Evolutionary conservation across 2,113 vertebrate genomes (phyloP).

Genomic region (Trogon melanurus): DNA sequence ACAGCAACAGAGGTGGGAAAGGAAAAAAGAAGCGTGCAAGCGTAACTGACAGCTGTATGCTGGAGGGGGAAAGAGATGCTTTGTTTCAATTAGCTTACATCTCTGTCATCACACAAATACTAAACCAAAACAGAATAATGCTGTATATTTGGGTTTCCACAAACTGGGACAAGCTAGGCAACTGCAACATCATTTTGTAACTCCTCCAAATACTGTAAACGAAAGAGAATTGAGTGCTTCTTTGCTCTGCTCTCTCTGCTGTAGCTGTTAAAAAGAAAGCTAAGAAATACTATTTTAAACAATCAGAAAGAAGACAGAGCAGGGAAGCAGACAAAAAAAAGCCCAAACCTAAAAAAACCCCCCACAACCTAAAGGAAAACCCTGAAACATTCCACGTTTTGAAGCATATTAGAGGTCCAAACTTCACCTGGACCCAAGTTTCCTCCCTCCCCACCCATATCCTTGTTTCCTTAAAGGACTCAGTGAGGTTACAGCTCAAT

Average conservation of each 20-base stretch:
- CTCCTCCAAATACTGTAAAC: slow-evolving; percentile 48
- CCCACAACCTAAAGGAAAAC: background rate
- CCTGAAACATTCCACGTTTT: background rate
- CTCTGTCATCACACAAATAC: background rate
- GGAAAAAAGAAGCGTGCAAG: background rate
- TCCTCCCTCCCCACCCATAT: background rate
- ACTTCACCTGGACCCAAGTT: slow-evolving; percentile 45
- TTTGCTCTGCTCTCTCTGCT: slow-evolving; percentile 6
- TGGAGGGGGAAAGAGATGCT: background rate
- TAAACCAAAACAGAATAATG: slow-evolving; percentile 40
- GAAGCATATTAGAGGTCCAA: slow-evolving; percentile 20
- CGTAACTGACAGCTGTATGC: background rate
- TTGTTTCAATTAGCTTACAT: background rate
- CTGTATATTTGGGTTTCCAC: slow-evolving; percentile 49
- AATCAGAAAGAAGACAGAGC: background rate
- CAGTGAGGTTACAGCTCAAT: background rate
- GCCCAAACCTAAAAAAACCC: background rate
- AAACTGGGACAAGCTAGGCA: slow-evolving; percentile 36
- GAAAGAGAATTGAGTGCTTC: slow-evolving; percentile 17
- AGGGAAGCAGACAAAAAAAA: background rate
- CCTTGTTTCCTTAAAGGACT: background rate
- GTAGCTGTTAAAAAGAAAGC: background rate
- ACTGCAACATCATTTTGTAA: slow-evolving; percentile 58
- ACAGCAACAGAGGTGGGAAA: background rate
- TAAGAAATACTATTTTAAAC: background rate